These are phyloP conservation scores for Abrostola triplasia DNA, from an alignment of 2,888 invertebrate genomes.

Conservation along the genomic window DNA sequence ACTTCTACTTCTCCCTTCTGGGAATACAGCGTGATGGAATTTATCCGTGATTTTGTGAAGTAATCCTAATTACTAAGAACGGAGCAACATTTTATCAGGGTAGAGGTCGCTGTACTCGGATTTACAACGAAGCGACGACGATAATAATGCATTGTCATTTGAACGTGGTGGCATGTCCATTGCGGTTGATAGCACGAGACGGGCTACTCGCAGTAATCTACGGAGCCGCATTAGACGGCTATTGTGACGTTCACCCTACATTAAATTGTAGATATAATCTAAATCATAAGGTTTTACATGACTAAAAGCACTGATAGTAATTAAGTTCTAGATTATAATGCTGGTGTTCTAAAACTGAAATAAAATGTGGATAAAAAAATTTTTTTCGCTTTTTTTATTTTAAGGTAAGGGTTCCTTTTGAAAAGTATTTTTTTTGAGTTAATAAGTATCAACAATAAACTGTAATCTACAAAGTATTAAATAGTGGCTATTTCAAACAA, in stretches of 20 bases:
- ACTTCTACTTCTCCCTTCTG: no score
- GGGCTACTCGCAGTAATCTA: slow-evolving; percentile 39
- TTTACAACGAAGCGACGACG: slow-evolving; percentile 27
- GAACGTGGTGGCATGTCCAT: slow-evolving; percentile 28
- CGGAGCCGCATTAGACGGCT: slow-evolving; percentile 38
- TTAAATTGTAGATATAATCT: slow-evolving; percentile 17
- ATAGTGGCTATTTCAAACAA: no score
- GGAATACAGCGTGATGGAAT: background rate
- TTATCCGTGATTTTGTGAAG: background rate
- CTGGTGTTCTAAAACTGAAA: no score
- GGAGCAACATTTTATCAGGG: background rate
- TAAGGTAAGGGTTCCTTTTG: no score
- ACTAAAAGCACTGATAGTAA: background rate
- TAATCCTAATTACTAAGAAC: background rate
- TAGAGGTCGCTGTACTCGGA: slow-evolving; percentile 12
- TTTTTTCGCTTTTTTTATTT: no score
- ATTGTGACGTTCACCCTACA: slow-evolving; percentile 35
- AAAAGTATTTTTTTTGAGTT: no score
- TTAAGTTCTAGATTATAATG: no score
- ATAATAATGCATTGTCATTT: slow-evolving; percentile 46
- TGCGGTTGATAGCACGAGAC: slow-evolving; percentile 34
- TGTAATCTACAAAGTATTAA: no score
- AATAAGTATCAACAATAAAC: no score
- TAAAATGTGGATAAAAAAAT: no score
- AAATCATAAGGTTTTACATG: background rate